These are phyloP conservation scores for Olivierus martensii DNA, from an alignment of 1,140 invertebrate species.

Conservation along the genomic window DNA sequence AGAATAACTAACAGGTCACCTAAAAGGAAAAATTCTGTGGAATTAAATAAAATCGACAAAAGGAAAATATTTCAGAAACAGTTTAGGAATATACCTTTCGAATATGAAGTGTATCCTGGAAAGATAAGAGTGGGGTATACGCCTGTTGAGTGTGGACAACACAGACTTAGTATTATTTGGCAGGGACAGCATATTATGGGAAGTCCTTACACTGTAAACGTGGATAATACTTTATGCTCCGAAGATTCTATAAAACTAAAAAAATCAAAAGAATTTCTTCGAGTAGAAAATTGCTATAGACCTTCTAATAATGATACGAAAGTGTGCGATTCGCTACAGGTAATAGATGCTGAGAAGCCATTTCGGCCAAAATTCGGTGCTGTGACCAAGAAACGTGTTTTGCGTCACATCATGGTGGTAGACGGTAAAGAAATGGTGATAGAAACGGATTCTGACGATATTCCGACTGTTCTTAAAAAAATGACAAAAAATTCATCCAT, in stretches of 20 bases:
- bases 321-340: not conserved
- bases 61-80: not conserved
- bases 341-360: not conserved
- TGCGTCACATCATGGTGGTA: constrained; percentile 12
- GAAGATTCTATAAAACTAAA: not conserved
- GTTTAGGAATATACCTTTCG: constrained; percentile 12
- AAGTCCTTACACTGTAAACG: constrained; percentile 18
- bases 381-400: constrained; percentile 4
- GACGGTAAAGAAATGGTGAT: constrained; percentile 8
- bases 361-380: not conserved
- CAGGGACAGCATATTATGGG: constrained; percentile 18
- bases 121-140: constrained; percentile 17
- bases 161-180: constrained; percentile 16
- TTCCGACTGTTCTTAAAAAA: not conserved
- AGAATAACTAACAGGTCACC: constrained; percentile 14
- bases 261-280: not conserved
- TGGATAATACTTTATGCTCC: constrained; percentile 5
- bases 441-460: not conserved
- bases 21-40: constrained; percentile 3
- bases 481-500: too few relatives aligned
- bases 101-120: constrained; percentile 16
- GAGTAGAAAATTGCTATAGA: not conserved
- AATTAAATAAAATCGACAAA: not conserved
- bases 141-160: constrained; percentile 11
- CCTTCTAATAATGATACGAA: not conserved